phyloP scores from a whole-genome alignment of 2,888 invertebrate species.

The Amiota mariae region DNA sequence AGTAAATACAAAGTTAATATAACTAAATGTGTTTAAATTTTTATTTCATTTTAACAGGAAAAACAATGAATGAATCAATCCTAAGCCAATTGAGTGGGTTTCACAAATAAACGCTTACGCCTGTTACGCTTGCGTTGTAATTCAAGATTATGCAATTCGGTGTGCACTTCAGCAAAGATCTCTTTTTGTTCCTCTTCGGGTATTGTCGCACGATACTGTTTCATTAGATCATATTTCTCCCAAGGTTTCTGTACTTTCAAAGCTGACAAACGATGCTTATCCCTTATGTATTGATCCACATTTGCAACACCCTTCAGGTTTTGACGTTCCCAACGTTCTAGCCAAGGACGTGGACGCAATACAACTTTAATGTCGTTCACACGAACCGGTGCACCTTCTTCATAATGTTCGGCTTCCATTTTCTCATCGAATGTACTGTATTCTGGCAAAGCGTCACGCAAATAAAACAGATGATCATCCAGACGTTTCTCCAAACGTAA shows the following conservation, averaged over 20 bases:
- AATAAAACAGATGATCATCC: conserved; percentile 90
- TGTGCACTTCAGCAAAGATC: conserved; percentile 88
- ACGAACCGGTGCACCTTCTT: conserved; percentile 85
- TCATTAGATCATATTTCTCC: conserved; percentile 96
- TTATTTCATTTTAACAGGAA: background rate
- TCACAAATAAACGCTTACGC: conserved; percentile 77
- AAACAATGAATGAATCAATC: background rate
- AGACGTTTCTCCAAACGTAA: conserved; percentile 92
- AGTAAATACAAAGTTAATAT: conserved; percentile 11
- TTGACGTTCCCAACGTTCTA: conserved; percentile 89
- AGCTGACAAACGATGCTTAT: conserved; percentile 76
- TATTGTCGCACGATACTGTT: conserved; percentile 89
- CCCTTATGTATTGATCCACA: conserved; percentile 76
- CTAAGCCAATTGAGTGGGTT: conserved; percentile 76
- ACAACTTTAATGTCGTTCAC: conserved; percentile 84
- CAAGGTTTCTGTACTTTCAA: conserved; percentile 82
- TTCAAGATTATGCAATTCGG: conserved; percentile 83
- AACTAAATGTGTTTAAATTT: background rate
- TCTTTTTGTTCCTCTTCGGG: conserved; percentile 90
- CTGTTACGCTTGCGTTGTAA: conserved; percentile 78
- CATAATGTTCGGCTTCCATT: conserved; percentile 88
- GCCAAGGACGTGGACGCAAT: conserved; percentile 90
- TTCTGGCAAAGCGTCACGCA: conserved; percentile 91
- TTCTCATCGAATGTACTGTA: conserved; percentile 94
- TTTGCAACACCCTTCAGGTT: conserved; percentile 83